Conservation (phyloP, 2,888 invertebrate species). For the Acronicta leporina region DNA sequence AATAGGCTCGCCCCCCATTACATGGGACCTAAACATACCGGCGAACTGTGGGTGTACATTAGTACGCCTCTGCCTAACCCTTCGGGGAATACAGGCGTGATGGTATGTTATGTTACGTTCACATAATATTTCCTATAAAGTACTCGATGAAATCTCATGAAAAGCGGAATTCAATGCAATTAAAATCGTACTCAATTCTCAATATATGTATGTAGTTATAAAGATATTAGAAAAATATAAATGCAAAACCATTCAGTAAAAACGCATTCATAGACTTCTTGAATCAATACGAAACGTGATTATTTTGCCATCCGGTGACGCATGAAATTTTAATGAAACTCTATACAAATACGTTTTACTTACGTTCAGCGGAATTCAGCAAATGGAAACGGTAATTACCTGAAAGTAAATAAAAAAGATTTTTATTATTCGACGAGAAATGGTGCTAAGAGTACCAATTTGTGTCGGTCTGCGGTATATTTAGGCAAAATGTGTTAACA, state of each 20-base stretch:
- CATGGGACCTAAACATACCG: no score
- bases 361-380: slow-evolving; percentile 14
- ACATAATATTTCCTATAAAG: background rate
- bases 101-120: no score
- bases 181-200: slow-evolving; percentile 20
- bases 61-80: no score
- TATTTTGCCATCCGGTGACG: slow-evolving; percentile 28
- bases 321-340: slow-evolving; percentile 40
- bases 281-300: slow-evolving; percentile 9
- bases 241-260: slow-evolving; percentile 27
- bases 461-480: no score
- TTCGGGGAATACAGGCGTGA: no score
- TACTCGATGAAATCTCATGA: background rate
- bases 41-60: no score
- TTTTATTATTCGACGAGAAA: slow-evolving; percentile 3
- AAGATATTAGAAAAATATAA: slow-evolving; percentile 41
- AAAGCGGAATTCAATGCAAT: slow-evolving; percentile 30
- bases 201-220: slow-evolving; percentile 30
- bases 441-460: no score
- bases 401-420: slow-evolving; percentile 24
- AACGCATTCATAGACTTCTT: slow-evolving; percentile 22
- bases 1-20: no score
- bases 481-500: no score
- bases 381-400: slow-evolving; percentile 33
- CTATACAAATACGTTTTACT: slow-evolving; percentile 31